Percentiles rank a stretch among this genome's conserved stretches.
Evolutionary conservation across 2,113 vertebrate species (phyloP).

Genomic region (Gavialis gangeticus): DNA sequence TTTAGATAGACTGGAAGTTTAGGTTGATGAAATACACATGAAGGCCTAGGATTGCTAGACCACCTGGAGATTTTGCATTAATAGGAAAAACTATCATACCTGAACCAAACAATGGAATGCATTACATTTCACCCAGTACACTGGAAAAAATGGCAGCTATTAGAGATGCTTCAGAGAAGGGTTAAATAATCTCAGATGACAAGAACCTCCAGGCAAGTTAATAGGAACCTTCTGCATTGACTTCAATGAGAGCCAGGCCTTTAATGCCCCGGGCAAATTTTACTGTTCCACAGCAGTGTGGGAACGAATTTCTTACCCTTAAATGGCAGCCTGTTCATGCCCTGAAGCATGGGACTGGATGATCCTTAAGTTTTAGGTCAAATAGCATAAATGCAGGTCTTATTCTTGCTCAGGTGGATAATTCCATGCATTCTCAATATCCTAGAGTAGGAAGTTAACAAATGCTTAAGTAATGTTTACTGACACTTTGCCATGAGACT

Average conservation of each 20-base stretch:
- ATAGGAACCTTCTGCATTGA: constrained; percentile 13
- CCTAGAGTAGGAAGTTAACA: background rate
- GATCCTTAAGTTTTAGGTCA: background rate
- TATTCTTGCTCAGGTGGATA: background rate
- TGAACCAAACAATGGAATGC: background rate
- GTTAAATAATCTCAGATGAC: background rate
- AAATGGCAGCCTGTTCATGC: constrained; percentile 12
- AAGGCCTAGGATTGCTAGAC: background rate
- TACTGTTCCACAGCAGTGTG: constrained; percentile 23
- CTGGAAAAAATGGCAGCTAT: background rate
- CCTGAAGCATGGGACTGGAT: background rate
- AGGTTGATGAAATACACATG: no score
- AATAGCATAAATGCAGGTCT: background rate
- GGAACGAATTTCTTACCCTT: constrained; percentile 56
- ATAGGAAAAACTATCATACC: background rate
- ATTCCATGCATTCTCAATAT: background rate
- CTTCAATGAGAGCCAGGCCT: constrained; percentile 22
- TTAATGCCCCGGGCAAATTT: constrained; percentile 42
- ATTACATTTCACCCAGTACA: background rate
- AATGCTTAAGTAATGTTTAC: background rate
- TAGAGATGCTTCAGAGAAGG: background rate
- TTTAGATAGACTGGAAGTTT: no score
- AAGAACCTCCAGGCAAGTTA: background rate
- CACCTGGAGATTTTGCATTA: background rate
- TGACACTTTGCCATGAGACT: background rate